These are phyloP conservation scores for Chelidonichthys spinosus DNA, from an alignment of 2,797 vertebrate genomes.

Conservation along the genomic window DNA sequence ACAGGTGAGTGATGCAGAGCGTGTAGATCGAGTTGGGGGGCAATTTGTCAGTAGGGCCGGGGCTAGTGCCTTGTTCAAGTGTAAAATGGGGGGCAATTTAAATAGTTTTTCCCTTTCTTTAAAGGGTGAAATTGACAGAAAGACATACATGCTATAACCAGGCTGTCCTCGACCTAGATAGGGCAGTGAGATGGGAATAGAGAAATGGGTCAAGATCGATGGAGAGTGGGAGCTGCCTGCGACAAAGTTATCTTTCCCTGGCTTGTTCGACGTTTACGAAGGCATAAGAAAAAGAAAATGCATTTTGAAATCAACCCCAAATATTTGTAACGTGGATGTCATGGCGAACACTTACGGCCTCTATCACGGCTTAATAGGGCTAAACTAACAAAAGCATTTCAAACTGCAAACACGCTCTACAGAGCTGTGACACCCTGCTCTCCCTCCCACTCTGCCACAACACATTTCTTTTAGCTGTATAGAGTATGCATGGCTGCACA, in stretches of 20 bases:
- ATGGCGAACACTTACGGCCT: not conserved
- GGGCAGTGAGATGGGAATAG: constrained; percentile 66
- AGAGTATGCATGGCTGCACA: constrained; percentile 71
- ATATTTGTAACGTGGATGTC: not conserved
- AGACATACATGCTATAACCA: constrained; percentile 24
- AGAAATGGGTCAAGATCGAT: constrained; percentile 78
- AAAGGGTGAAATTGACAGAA: not conserved
- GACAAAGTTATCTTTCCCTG: constrained; percentile 38
- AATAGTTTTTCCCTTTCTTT: not conserved
- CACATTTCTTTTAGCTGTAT: constrained; percentile 47
- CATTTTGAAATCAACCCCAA: not conserved
- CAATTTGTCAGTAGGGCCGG: constrained; percentile 12
- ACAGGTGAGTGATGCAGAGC: constrained; percentile 31
- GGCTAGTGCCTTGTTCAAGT: not conserved
- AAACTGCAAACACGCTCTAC: constrained; percentile 5
- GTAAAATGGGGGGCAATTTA: not conserved
- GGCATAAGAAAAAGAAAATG: not conserved
- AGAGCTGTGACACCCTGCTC: constrained; percentile 6
- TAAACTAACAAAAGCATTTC: not conserved
- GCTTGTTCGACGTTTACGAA: constrained; percentile 33
- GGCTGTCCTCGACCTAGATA: constrained; percentile 75
- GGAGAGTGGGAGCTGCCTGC: constrained; percentile 54
- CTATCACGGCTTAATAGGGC: not conserved
- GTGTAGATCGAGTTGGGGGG: not conserved
- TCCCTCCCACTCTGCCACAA: constrained; percentile 44